Evolutionary conservation across 2,797 vertebrate genomes (phyloP).

Genomic region (Thunnus albacares): DNA sequence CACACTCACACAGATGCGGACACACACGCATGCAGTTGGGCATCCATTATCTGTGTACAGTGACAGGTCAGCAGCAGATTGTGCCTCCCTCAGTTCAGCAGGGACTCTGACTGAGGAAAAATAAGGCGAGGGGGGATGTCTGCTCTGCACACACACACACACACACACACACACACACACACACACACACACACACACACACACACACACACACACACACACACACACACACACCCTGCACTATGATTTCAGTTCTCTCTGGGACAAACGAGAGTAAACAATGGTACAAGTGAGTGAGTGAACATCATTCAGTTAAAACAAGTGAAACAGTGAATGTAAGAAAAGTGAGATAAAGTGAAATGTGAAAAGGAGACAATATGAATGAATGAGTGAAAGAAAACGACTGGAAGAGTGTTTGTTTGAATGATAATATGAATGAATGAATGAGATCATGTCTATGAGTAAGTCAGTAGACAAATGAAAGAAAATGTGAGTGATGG

Average conservation of each 20-base stretch:
- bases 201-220: slow-evolving; percentile 12
- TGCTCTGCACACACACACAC: slow-evolving; percentile 31
- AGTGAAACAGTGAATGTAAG: not conserved
- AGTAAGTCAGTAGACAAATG: too few relatives aligned
- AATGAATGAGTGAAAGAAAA: slow-evolving; percentile 9
- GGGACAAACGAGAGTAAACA: not conserved
- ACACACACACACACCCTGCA: slow-evolving; percentile 6
- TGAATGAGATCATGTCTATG: not conserved
- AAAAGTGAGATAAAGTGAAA: too few relatives aligned
- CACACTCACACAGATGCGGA: slow-evolving; percentile 17
- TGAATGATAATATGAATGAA: not conserved
- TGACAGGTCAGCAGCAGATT: slow-evolving; percentile 82
- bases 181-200: slow-evolving; percentile 8
- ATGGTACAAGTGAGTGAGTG: not conserved
- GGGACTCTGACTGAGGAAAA: slow-evolving; percentile 67
- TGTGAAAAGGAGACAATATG: not conserved
- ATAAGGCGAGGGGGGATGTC: slow-evolving; percentile 54
- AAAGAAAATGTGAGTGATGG: too few relatives aligned
- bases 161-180: slow-evolving; percentile 59
- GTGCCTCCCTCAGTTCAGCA: slow-evolving; percentile 75
- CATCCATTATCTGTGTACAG: slow-evolving; percentile 80
- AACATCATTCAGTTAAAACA: not conserved
- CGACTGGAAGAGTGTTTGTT: too few relatives aligned
- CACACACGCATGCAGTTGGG: slow-evolving; percentile 47
- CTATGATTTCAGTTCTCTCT: not conserved